Conservation (phyloP, 2,113 vertebrate genomes). For the Platysternon megacephalum region DNA sequence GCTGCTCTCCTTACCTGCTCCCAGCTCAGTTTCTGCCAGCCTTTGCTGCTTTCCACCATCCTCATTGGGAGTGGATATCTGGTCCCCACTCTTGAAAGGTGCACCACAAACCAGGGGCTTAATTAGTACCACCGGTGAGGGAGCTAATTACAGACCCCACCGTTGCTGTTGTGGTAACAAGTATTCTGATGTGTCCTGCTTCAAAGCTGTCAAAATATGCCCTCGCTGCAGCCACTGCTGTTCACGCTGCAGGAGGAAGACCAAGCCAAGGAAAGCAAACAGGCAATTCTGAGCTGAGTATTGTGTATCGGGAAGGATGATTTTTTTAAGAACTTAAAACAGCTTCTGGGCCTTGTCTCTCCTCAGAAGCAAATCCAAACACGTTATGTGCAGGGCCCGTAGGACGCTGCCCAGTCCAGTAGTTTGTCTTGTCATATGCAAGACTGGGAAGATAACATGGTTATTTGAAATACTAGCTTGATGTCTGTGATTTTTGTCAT, state of each 20-base stretch:
- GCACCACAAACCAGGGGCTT: neutral
- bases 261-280: neutral
- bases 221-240: accelerated
- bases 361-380: neutral
- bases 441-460: neutral
- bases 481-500: neutral
- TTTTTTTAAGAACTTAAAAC: neutral
- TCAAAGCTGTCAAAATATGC: neutral
- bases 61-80: accelerated
- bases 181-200: neutral
- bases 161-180: neutral
- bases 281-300: accelerated
- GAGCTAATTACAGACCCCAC: accelerated
- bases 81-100: neutral
- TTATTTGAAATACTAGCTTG: neutral
- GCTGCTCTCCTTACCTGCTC: accelerated
- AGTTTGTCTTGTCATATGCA: neutral
- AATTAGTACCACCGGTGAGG: accelerated
- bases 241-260: neutral
- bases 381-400: neutral
- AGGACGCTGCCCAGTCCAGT: neutral
- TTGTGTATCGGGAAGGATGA: accelerated
- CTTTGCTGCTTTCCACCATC: neutral
- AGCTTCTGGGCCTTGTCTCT: neutral
- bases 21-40: neutral